These are phyloP conservation scores for Peromyscus aztecus DNA, from an alignment of 2,797 vertebrate genomes.

Conservation along the genomic window DNA sequence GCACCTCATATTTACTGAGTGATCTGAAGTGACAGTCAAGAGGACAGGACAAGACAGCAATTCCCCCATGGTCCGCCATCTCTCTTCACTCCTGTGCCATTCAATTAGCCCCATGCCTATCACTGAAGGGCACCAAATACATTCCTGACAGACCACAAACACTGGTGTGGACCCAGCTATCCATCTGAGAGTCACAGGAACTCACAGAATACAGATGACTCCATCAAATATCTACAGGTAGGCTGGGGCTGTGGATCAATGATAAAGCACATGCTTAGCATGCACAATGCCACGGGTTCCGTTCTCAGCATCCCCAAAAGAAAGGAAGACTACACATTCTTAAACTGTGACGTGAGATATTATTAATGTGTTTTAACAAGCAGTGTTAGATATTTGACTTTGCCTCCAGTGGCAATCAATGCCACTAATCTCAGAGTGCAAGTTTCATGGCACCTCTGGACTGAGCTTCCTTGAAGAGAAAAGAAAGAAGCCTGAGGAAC, in stretches of 20 bases:
- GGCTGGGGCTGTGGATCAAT: background rate
- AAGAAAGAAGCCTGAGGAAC: conserved; percentile 55
- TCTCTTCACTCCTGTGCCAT: background rate
- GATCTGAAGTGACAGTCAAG: conserved; percentile 38
- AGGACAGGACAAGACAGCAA: conserved; percentile 17
- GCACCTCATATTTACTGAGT: conserved; percentile 32
- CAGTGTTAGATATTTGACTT: background rate
- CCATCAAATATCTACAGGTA: background rate
- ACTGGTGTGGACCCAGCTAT: background rate
- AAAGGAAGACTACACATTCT: background rate
- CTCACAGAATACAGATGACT: background rate
- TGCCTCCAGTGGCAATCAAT: background rate
- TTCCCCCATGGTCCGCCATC: background rate
- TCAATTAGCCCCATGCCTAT: background rate
- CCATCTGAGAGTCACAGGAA: background rate
- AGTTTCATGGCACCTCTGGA: background rate
- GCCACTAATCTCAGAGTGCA: background rate
- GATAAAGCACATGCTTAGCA: background rate
- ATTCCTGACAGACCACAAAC: conserved; percentile 24
- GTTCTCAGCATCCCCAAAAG: background rate
- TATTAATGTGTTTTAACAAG: background rate
- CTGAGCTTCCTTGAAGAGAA: background rate
- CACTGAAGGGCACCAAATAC: conserved; percentile 12
- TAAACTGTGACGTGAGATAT: background rate
- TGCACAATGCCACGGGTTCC: background rate